Evolutionary conservation across 2,113 vertebrate species (phyloP).

Genomic region (Apus apus): DNA sequence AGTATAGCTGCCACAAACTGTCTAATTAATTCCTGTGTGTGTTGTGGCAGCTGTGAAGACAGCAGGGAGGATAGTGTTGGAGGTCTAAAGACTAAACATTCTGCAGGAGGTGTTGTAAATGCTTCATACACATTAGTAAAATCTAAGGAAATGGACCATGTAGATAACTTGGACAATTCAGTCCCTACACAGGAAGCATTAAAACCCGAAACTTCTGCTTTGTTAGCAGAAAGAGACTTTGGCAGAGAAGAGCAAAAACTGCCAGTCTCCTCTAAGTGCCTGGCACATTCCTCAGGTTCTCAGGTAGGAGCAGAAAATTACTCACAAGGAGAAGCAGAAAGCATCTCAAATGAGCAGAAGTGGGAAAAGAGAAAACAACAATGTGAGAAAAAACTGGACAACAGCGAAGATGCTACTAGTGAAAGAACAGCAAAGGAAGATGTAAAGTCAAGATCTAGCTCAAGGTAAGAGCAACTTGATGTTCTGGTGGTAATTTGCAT

Average conservation of each 20-base stretch:
- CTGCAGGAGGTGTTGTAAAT: conserved; percentile 69
- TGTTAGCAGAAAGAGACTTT: conserved; percentile 58
- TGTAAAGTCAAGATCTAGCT: conserved; percentile 58
- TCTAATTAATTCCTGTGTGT: conserved; percentile 94
- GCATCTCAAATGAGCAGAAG: conserved; percentile 61
- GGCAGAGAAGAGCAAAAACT: conserved; percentile 55
- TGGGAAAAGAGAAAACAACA: conserved; percentile 67
- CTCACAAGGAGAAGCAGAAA: conserved; percentile 14
- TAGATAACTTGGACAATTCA: conserved; percentile 64
- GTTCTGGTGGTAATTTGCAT: background rate
- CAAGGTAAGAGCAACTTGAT: conserved; percentile 70
- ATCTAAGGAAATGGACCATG: conserved; percentile 66
- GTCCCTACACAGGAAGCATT: conserved; percentile 59
- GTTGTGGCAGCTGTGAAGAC: conserved; percentile 91
- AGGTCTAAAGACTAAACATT: conserved; percentile 67
- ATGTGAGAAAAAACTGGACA: conserved; percentile 42
- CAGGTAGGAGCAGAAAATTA: conserved; percentile 50
- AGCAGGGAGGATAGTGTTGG: conserved; percentile 78
- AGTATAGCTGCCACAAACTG: conserved; percentile 85
- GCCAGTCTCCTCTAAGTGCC: conserved; percentile 82
- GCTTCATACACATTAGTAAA: conserved; percentile 75
- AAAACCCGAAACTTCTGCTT: conserved; percentile 56
- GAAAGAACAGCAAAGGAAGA: conserved; percentile 71
- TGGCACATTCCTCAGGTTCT: conserved; percentile 73
- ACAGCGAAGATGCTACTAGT: background rate